Percentiles rank a stretch among this genome's conserved stretches.
These are phyloP conservation scores for Lagodon rhomboides DNA, from an alignment of 2,797 vertebrate genomes.

Conservation along the genomic window DNA sequence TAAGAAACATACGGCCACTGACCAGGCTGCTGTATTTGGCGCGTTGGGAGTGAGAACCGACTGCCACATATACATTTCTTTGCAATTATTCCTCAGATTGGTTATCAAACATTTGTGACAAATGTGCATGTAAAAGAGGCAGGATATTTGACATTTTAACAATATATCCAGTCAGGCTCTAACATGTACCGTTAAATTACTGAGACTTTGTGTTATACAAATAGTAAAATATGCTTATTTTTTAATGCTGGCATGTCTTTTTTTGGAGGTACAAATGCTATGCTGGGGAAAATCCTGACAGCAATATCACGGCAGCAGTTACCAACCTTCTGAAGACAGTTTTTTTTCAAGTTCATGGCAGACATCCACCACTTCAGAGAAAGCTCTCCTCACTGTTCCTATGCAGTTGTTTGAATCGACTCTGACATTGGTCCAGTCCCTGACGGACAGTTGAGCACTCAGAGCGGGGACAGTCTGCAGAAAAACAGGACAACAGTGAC, in stretches of 20 bases:
- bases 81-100: too few relatives aligned
- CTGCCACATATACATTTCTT: too few relatives aligned
- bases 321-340: constrained; percentile 52
- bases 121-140: too few relatives aligned
- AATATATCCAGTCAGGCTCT: not conserved
- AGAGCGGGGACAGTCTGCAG: constrained; percentile 52
- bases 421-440: constrained; percentile 52
- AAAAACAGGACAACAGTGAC: not conserved
- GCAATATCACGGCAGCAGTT: not conserved
- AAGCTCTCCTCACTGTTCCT: constrained; percentile 35
- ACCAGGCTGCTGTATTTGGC: too few relatives aligned
- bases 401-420: constrained; percentile 11
- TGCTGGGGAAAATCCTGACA: not conserved
- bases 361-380: constrained; percentile 43
- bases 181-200: not conserved
- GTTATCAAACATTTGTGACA: too few relatives aligned
- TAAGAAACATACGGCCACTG: too few relatives aligned
- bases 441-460: constrained; percentile 22
- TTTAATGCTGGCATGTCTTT: too few relatives aligned
- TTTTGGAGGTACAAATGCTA: too few relatives aligned
- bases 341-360: constrained; percentile 46
- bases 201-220: not conserved
- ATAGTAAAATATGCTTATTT: too few relatives aligned
- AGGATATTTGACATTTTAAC: too few relatives aligned
- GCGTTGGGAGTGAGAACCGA: too few relatives aligned